Base-by-base conservation (phyloP, 2,797 vertebrate genomes). In the Furcifer pardalis region DNA sequence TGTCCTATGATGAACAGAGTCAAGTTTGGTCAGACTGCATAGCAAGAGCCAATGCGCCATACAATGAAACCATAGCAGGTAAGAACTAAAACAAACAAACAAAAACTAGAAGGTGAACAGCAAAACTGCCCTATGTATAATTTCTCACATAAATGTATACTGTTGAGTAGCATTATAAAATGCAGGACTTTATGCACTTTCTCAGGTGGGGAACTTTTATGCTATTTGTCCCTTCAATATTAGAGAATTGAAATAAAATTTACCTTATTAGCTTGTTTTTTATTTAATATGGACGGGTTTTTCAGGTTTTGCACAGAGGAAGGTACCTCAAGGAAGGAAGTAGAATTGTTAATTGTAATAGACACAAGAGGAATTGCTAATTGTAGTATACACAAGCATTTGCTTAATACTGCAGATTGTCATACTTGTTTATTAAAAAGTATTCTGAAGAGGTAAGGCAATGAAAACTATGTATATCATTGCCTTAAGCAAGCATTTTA, bases 1-100 rank as follows among this genome's bases (percentile, higher is more conserved):
- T 99, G 98, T 99, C 98, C 4, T 99, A 99, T 0, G 98, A 99
- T 72, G 97, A 98, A 89, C 98, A 97, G 94, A 98, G 98, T 93
- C 98, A 98, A 94, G 96, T 98, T 89, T 96, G 93, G 94, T 97
- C 96, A 42, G 96, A 98, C 79, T 99, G 98, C 90, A 91, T 97
- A 85, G 98, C 98, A 40, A 97, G 96, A 96, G 97, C 98, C 73
- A 99, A 99, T 82, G 97, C 98, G 78, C 98, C 98, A 30, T 95
- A 97, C 85, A 89, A 91, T 87, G 96, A 98, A 92, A 99, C 98
- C 32, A 90, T 98, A 82, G 73, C 87, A 69, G 98, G 98, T 98
- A 94, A 95, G 97, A 87, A 83, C 5, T 56, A 42, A 72, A 59
- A 23, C n/a, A n/a, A n/a, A n/a, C 9, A 21, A 4, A 12, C 12